phyloP scores from a whole-genome alignment of 1,140 invertebrate species.

The Brachionus rubens region DNA sequence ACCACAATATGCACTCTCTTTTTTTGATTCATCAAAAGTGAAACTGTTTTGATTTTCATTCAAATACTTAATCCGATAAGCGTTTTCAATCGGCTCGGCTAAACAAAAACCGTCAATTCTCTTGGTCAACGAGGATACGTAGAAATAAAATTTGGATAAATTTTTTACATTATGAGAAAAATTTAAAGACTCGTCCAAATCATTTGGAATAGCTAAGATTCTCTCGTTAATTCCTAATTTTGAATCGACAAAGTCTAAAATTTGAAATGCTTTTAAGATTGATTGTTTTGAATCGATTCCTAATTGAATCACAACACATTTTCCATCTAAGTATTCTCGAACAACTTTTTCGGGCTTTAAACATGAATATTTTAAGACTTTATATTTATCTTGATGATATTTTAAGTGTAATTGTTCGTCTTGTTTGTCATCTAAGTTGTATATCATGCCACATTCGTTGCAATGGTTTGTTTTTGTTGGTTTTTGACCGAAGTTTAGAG shows the following conservation, averaged over 20 bases:
- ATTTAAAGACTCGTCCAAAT: background rate
- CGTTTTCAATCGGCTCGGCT: constrained; percentile 9
- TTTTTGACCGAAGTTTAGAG: constrained; percentile 35
- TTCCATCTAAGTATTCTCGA: constrained; percentile 17
- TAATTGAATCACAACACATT: constrained; percentile 23
- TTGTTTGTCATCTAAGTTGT: constrained; percentile 11
- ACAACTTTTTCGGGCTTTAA: constrained; percentile 16
- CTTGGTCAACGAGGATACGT: background rate
- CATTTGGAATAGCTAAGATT: background rate
- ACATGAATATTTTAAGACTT: background rate
- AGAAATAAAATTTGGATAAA: constrained; percentile 38
- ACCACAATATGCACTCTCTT: background rate
- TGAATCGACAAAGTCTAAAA: constrained; percentile 19
- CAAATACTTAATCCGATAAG: constrained; percentile 17
- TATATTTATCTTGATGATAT: constrained; percentile 18
- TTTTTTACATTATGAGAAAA: background rate
- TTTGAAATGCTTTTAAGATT: background rate
- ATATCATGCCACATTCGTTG: constrained; percentile 29
- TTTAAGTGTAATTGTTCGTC: constrained; percentile 20
- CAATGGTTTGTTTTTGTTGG: constrained; percentile 14
- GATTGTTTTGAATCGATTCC: constrained; percentile 10
- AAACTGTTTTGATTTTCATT: background rate
- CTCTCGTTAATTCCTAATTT: constrained; percentile 27
- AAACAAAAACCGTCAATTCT: constrained; percentile 36
- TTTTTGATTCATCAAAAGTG: constrained; percentile 13